Base-by-base conservation (phyloP, 1,140 invertebrate species). In the Drosophila tani region DNA sequence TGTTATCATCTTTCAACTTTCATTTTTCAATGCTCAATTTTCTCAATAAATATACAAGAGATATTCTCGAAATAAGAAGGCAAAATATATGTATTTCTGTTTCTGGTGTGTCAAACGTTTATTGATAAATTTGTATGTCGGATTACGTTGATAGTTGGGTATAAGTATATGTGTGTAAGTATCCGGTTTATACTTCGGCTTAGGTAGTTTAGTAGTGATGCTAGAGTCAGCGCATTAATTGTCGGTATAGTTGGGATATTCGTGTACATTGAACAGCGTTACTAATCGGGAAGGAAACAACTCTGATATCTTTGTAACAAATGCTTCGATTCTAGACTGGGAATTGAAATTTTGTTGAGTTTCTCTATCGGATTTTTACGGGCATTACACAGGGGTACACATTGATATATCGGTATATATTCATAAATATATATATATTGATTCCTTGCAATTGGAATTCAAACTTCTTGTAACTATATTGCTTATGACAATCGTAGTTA, bases 161-260 rank as follows among this genome's bases (percentile, higher is more conserved):
- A 73, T 68, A 75, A 62, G 47, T 62, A 32, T 63, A 74, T 71
- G 58, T 68, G 55, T 81, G 43, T 69, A n/a, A n/a, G n/a, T n/a
- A n/a, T 35, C 38, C 57, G 47, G 58, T 74, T 70, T 82, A 67
- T 71, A 67, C 43, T 73, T 79, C 38, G 53, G 38, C 50, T 73
- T 60, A 60, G 69, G 57, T 76, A 85, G 66, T 67, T 47, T 67
- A 59, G 81, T 84, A 81, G 73, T 68, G 70, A 69, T 81, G 81
- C 74, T 78, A 69, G 47, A 84, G 77, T 84, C 73, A 79, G 75
- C 75, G 73, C 69, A 53, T 63, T 75, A 86, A 79, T 85, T 85
- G 79, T 86, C 83, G 57, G 55, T 79, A 64, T 76, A 71, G 85
- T 90, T 90, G 85, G 85, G 85, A 90, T 91, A 85, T 77, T 90